phyloP scores from a whole-genome alignment of 1,140 invertebrate genomes.

The Gyrodactylus salaris region DNA sequence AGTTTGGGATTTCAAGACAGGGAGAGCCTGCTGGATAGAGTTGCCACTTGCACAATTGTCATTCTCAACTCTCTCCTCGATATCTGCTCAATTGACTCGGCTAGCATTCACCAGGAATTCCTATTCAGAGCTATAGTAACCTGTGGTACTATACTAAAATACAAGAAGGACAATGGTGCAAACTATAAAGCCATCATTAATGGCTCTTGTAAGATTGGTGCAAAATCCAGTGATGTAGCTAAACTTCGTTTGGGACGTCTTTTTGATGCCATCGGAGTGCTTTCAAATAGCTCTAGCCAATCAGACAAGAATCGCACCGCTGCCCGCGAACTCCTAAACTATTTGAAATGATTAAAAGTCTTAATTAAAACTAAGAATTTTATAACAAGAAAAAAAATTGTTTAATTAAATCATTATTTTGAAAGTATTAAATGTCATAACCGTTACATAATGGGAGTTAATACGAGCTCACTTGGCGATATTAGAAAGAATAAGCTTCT shows the following conservation, averaged over 20 bases:
- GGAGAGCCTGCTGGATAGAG: neutral
- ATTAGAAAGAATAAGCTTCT: neutral
- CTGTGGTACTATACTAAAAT: neutral
- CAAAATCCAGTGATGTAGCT: neutral
- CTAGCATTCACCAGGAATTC: neutral
- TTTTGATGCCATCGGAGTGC: neutral
- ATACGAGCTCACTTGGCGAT: neutral
- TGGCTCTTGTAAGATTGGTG: neutral
- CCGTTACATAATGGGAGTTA: neutral
- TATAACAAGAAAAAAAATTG: neutral
- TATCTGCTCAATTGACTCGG: neutral
- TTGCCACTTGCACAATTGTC: neutral
- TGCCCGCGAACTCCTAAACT: neutral
- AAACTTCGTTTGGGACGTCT: neutral
- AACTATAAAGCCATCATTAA: neutral
- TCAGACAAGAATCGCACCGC: neutral
- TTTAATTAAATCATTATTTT: neutral
- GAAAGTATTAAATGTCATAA: neutral
- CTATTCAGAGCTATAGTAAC: neutral
- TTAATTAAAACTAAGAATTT: neutral
- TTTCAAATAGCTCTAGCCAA: neutral
- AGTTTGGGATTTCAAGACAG: neutral
- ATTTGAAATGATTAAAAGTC: no score
- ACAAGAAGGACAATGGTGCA: neutral
- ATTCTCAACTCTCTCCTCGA: neutral